Percentiles rank a stretch among this genome's conserved stretches.
Evolutionary conservation across 2,888 invertebrate species (phyloP).

Genomic region (Polyploca ridens): DNA sequence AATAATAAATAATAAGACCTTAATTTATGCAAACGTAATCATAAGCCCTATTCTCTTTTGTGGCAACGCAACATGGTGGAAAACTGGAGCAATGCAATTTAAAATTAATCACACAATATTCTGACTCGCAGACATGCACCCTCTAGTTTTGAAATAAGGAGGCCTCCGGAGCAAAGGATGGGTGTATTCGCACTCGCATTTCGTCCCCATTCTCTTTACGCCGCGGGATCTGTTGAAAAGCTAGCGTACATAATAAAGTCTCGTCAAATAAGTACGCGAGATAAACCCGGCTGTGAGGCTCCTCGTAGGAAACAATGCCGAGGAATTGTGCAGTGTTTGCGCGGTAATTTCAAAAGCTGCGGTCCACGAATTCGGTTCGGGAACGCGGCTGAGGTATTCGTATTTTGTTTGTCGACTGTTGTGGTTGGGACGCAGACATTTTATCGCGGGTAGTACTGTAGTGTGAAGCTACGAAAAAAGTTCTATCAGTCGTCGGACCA

Average conservation of each 20-base stretch:
- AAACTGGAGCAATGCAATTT: constrained; percentile 48
- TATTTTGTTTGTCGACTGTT: constrained; percentile 29
- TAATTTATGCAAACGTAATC: constrained; percentile 9
- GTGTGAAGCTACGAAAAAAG: background rate
- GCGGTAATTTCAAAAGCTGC: constrained; percentile 52
- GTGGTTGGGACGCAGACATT: constrained; percentile 4
- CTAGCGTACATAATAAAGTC: constrained; percentile 62
- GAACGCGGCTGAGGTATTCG: constrained; percentile 18
- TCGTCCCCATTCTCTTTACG: constrained; percentile 8
- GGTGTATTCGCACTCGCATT: constrained; percentile 2
- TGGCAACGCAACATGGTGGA: constrained; percentile 24
- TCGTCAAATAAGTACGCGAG: constrained; percentile 59
- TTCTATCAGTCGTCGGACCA: background rate
- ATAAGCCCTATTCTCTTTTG: background rate
- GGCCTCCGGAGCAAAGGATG: constrained; percentile 11
- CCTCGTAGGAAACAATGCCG: constrained; percentile 44
- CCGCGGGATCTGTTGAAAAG: constrained; percentile 41
- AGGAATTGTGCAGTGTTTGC: constrained; percentile 53
- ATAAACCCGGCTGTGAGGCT: constrained; percentile 43
- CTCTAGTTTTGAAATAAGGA: constrained; percentile 30
- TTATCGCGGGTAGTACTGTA: background rate
- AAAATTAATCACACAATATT: constrained; percentile 45
- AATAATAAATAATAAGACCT: background rate
- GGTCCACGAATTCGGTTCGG: constrained; percentile 25
- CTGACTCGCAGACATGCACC: constrained; percentile 24